phyloP scores from a whole-genome alignment of 2,113 vertebrate genomes.

The Amia ocellicauda region DNA sequence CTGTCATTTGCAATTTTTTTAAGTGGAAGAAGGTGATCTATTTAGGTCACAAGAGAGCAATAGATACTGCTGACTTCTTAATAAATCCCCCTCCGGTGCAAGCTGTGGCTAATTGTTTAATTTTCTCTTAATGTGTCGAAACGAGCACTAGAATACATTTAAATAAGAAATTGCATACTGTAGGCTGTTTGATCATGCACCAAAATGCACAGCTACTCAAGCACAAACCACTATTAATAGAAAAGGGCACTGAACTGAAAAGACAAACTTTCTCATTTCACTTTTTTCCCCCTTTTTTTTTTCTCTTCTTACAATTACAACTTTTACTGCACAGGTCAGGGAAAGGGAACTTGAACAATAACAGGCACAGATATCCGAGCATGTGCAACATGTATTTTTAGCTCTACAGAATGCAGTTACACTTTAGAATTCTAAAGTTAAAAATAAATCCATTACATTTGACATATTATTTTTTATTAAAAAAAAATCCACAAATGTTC shows the following conservation, averaged over 20 bases:
- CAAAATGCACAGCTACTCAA: neutral
- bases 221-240: slow-evolving; percentile 49
- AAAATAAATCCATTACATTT: no score
- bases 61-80: no score
- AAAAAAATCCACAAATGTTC: no score
- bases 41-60: no score
- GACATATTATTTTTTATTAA: no score
- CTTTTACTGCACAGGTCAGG: slow-evolving; percentile 21
- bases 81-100: slow-evolving; percentile 6
- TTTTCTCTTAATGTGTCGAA: slow-evolving; percentile 4
- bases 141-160: slow-evolving; percentile 4
- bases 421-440: no score
- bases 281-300: slow-evolving; percentile 46
- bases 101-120: slow-evolving; percentile 5
- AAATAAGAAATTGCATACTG: neutral
- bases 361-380: neutral
- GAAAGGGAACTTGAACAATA: slow-evolving; percentile 11
- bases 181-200: neutral
- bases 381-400: neutral
- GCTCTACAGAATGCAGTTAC: neutral
- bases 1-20: no score
- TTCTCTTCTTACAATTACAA: slow-evolving; percentile 36
- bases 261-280: slow-evolving; percentile 58
- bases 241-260: slow-evolving; percentile 50
- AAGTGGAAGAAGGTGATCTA: no score